A percentile compares a stretch with the other conserved stretches of the same genome.
phyloP scores from a whole-genome alignment of 2,888 invertebrate species.

The Himalopsyche anomala region DNA sequence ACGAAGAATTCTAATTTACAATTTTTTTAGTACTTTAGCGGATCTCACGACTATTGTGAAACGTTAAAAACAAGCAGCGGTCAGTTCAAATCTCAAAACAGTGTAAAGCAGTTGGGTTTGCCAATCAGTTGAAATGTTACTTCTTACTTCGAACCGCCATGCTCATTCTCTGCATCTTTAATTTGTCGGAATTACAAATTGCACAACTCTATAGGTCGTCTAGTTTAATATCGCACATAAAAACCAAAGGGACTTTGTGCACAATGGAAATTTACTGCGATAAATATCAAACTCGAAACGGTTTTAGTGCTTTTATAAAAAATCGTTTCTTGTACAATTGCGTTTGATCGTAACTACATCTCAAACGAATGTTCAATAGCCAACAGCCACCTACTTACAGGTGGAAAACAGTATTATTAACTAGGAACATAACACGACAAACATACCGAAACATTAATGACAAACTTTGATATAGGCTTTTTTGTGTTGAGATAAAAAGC shows the following conservation, averaged over 20 bases:
- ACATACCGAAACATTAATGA: too few relatives aligned
- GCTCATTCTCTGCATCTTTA: not conserved
- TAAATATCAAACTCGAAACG: too few relatives aligned
- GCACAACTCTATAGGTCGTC: not conserved
- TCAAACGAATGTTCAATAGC: too few relatives aligned
- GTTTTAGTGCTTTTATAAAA: too few relatives aligned
- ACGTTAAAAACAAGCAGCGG: conserved; percentile 8
- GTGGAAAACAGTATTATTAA: too few relatives aligned
- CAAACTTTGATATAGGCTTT: too few relatives aligned
- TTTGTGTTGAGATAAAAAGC: too few relatives aligned
- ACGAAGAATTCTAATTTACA: not conserved
- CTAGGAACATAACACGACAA: too few relatives aligned
- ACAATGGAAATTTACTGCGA: not conserved
- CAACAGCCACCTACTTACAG: too few relatives aligned
- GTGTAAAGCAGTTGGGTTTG: conserved; percentile 27
- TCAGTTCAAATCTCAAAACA: conserved; percentile 32
- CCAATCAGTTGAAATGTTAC: conserved; percentile 32
- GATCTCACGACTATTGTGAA: conserved; percentile 35
- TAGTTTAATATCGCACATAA: not conserved
- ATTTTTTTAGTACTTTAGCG: not conserved
- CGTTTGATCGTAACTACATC: too few relatives aligned
- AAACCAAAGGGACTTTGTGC: not conserved
- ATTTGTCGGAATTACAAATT: conserved; percentile 16
- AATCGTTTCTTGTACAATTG: too few relatives aligned
- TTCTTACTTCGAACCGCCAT: not conserved